These are phyloP conservation scores for Panulirus ornatus DNA, from an alignment of 1,140 invertebrate genomes.

Conservation along the genomic window DNA sequence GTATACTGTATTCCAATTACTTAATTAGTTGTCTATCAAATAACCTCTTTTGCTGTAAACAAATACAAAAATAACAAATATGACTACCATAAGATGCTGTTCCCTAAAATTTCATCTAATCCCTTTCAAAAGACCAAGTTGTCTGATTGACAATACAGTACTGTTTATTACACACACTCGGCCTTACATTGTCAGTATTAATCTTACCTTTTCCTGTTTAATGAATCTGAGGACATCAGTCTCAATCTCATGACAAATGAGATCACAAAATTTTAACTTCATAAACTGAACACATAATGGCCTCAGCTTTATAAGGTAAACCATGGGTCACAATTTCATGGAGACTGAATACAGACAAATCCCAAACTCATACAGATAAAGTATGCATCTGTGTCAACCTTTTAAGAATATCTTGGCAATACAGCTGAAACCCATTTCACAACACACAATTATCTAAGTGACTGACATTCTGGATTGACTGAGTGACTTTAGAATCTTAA, in stretches of 20 bases:
- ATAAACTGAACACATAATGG: background rate
- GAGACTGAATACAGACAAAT: background rate
- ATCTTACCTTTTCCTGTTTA: background rate
- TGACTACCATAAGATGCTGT: background rate
- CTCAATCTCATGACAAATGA: background rate
- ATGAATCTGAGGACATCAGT: background rate
- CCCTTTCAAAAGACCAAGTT: conserved; percentile 21
- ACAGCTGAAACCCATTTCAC: background rate
- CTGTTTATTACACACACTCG: conserved; percentile 12
- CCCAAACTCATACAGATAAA: background rate
- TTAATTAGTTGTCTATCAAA: background rate
- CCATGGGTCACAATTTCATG: background rate
- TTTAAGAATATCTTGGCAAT: background rate
- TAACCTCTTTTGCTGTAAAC: background rate
- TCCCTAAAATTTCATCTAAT: conserved; percentile 1
- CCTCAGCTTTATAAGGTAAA: background rate
- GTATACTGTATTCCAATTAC: background rate
- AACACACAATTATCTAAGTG: conserved; percentile 5
- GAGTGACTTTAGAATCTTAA: conserved; percentile 5
- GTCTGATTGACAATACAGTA: conserved; percentile 11
- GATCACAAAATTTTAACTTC: background rate
- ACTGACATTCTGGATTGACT: conserved; percentile 15
- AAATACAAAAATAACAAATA: background rate
- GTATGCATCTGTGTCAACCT: background rate
- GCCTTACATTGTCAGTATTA: conserved; percentile 16